Base-by-base conservation (phyloP, 2,797 vertebrate genomes). In the Mus spretus region DNA sequence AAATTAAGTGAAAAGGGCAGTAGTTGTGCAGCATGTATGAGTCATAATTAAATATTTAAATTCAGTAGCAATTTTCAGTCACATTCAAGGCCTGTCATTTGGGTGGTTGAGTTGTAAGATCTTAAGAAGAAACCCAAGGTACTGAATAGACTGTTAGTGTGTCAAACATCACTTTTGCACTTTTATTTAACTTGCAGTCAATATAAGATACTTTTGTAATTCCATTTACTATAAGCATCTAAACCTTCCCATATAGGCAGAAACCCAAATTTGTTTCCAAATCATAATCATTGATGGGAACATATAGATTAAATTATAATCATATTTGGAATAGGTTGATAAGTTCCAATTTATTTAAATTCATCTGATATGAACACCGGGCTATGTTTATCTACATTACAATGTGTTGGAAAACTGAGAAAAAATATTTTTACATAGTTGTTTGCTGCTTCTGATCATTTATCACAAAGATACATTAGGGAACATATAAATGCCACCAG, bases 31-130 rank as follows among this genome's bases (percentile, higher is more conserved):
- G 72, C 28, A 11, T 63, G 0, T 20, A n/a, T 47, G 9, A 81
- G 10, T 81, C 11, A 67, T 12, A 34, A 79, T 47, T 75, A 88
- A 96, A 85, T 89, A 53, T 40, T 80, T 95, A 57, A 90, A 79
- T 65, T 77, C 20, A n/a, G 65, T 59, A 89, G 15, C 7, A 4
- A 4, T n/a, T 96, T 31, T 88, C 19, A 83, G 2, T 63, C 9
- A 67, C 22, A 22, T 12, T n/a, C 12, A 59, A 78, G 44, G 13
- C 13, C 4, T 37, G 50, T 80, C 31, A 78, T 93, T 90, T 11
- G 80, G 0, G 22, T 31, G 6, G 2, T 5, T 53, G 19, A 74
- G 8, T 31, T 19, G 67, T 97, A 26, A 67, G 78, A 14, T 89
- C 17, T 75, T 12, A 44, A 24, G 31, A 12, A 63, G 13, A 90